Base-by-base conservation (phyloP, 2,113 vertebrate genomes). In the Apaloderma vittatum region DNA sequence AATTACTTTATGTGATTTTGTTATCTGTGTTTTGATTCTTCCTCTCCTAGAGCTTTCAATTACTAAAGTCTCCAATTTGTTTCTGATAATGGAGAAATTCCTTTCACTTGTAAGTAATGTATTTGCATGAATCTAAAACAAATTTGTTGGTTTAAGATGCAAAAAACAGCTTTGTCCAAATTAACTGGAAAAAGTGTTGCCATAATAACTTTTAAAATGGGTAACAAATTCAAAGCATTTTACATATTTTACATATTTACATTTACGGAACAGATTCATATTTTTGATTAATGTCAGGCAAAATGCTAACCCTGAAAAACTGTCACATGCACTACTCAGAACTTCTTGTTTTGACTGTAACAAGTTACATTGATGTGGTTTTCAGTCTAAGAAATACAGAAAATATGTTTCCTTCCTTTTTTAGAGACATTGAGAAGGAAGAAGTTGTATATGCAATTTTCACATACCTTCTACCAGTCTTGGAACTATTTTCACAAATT, bases 401-500 rank as follows among this genome's bases (percentile, higher is more conserved):
- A 48, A 40, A 49, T 63, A 34, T 1, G 4, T 79, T 84, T 77
- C 5, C n/a, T 88, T 86, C 45, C 40, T 7, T 73, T 52, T 94
- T 65, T 57, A 43, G 59, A 80, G 81, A 54, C 19, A 27, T 3
- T 46, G 15, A 65, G 23, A 79, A 79, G 23, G n/a, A 74, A 65
- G 17, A 91, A 86, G 19, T 71, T 70, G 5, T 55, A 27, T 75
- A 48, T 46, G 37, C 4, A 80, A 18, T 17, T 89, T 86, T 29
- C 4, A 65, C 0, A 2, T 19, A 5, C 7, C 12, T 78, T 57
- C 10, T 76, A 6, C 6, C 27, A 18, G 0, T 71, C 29, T 70
- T 59, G 24, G 16, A 63, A 43, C 37, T 48, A 10, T 37, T 34
- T 75, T 89, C 17, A 61, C 20, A 72, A 65, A 34, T 18, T 22